These are phyloP conservation scores for Gastrophysa polygoni DNA, from an alignment of 2,888 invertebrate species.

Conservation along the genomic window DNA sequence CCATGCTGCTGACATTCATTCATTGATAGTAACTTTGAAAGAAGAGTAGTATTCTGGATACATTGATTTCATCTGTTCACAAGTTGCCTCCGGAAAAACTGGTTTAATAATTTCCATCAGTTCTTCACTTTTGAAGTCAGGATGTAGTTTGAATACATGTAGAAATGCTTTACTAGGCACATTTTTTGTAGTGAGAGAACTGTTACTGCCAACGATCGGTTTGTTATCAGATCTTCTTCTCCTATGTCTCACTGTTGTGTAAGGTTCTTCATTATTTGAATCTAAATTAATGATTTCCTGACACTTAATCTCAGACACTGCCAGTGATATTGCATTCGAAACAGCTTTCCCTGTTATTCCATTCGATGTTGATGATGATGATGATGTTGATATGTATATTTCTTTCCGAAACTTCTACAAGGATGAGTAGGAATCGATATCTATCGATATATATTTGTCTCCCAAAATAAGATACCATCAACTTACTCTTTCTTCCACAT, in stretches of 20 bases:
- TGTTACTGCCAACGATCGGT: slow-evolving; percentile 5
- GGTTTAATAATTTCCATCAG: slow-evolving; percentile 4
- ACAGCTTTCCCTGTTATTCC: neutral
- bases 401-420: too few species aligned
- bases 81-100: slow-evolving; percentile 7
- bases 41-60: slow-evolving; percentile 1
- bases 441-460: too few species aligned
- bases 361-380: neutral
- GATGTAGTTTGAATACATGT: slow-evolving; percentile 10
- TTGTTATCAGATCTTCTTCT: neutral
- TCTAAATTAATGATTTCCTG: neutral
- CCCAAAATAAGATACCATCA: too few species aligned
- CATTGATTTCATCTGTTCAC: slow-evolving; percentile 8
- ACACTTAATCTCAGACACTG: neutral
- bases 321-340: neutral
- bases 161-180: neutral
- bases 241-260: neutral
- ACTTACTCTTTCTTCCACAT: too few species aligned
- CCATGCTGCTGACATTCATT: neutral
- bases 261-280: neutral
- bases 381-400: too few species aligned
- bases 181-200: neutral
- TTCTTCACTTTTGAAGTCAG: slow-evolving; percentile 5
- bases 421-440: too few species aligned
- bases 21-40: neutral